Conservation (phyloP, 2,888 invertebrate species). For the Cephus runcator region DNA sequence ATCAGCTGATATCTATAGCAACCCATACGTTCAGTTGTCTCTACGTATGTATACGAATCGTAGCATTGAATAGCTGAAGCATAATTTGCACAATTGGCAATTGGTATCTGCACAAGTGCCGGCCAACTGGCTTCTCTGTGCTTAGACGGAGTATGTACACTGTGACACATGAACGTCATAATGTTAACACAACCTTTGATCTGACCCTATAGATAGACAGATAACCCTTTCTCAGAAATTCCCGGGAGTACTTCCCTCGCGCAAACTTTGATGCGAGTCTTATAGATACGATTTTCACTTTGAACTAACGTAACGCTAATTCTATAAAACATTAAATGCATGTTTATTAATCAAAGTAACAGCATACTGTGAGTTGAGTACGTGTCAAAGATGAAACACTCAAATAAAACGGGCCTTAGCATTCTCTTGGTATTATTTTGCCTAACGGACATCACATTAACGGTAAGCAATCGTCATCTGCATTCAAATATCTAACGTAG, state of each 20-base stretch:
- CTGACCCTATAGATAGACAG: slow-evolving; percentile 25
- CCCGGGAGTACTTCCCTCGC: not conserved
- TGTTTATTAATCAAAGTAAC: not conserved
- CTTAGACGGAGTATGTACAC: slow-evolving; percentile 11
- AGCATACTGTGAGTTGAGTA: not conserved
- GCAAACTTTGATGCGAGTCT: not conserved
- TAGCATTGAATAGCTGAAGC: not conserved
- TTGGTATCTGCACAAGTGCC: slow-evolving; percentile 3
- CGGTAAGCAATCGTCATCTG: not conserved
- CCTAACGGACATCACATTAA: not conserved
- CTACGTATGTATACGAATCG: not conserved
- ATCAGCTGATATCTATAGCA: not conserved
- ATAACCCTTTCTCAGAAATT: slow-evolving; percentile 39
- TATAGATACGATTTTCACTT: not conserved
- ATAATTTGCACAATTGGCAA: slow-evolving; percentile 22
- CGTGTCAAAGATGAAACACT: not conserved
- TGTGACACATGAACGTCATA: not conserved
- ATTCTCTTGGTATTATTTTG: not conserved
- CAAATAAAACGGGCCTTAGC: not conserved
- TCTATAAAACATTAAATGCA: not conserved
- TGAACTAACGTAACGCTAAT: not conserved
- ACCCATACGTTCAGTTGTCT: not conserved
- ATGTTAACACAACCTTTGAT: slow-evolving; percentile 34
- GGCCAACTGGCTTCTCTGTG: not conserved
- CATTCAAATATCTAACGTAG: not conserved